These are phyloP conservation scores for Himalopsyche anomala DNA, from an alignment of 2,888 invertebrate species.

Conservation along the genomic window DNA sequence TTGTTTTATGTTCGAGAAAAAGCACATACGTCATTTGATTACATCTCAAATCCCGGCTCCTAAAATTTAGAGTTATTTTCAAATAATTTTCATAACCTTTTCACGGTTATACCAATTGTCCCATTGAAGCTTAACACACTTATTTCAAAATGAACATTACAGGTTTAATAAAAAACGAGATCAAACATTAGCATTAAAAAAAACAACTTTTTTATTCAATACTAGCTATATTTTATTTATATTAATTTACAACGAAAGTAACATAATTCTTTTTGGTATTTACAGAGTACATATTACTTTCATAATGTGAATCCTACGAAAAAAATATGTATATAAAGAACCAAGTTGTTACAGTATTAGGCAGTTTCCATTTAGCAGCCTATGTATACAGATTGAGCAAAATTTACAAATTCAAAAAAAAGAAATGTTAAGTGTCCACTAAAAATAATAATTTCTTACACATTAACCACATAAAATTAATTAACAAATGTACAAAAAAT, in stretches of 20 bases:
- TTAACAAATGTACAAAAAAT: conserved; percentile 34
- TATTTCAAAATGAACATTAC: too few relatives aligned
- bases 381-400: conserved; percentile 25
- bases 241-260: conserved; percentile 18
- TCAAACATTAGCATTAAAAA: background rate
- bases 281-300: conserved; percentile 15
- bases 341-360: conserved; percentile 11
- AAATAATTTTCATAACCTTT: too few relatives aligned
- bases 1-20: too few relatives aligned
- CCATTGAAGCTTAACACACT: too few relatives aligned
- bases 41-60: too few relatives aligned
- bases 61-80: too few relatives aligned
- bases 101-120: too few relatives aligned
- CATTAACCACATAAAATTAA: conserved; percentile 28
- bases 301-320: conserved; percentile 5
- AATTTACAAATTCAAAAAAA: conserved; percentile 25
- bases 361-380: conserved; percentile 19
- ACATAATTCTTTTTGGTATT: conserved; percentile 25
- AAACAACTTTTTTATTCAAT: background rate
- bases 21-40: too few relatives aligned
- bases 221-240: conserved; percentile 23
- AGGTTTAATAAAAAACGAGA: too few relatives aligned
- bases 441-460: conserved; percentile 34
- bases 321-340: background rate
- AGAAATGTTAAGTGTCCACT: background rate